Percentiles rank a stretch among this genome's conserved stretches.
phyloP scores from a whole-genome alignment of 2,113 vertebrate genomes.

The Rhinoptilus africanus region DNA sequence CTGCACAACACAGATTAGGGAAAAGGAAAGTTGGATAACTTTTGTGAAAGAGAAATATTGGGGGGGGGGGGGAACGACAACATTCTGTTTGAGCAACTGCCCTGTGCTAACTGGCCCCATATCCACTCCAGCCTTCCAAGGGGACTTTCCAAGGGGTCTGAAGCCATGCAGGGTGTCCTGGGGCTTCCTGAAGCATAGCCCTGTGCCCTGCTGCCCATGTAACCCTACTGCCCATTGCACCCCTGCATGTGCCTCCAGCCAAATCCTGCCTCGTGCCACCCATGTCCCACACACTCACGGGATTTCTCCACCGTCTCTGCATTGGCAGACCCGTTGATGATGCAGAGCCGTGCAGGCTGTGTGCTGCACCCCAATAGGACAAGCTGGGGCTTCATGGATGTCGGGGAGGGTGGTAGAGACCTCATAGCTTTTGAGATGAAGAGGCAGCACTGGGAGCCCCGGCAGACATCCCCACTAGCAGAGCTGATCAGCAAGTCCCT shows the following conservation, averaged over 20 bases:
- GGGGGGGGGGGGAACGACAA: too few relatives aligned
- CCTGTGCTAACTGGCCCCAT: fast-evolving
- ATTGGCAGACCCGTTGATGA: neutral
- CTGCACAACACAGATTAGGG: neutral
- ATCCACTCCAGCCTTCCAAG: neutral
- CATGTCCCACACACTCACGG: neutral
- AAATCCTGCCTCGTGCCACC: neutral
- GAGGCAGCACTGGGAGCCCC: neutral
- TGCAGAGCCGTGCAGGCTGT: neutral
- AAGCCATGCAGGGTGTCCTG: neutral
- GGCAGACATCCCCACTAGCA: neutral
- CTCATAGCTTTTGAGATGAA: neutral
- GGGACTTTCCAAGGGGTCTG: neutral
- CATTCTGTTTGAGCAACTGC: neutral
- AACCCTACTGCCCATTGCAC: neutral
- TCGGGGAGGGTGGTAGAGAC: neutral
- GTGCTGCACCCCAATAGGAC: neutral
- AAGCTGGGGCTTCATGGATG: neutral
- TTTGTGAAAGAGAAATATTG: neutral
- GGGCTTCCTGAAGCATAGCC: neutral
- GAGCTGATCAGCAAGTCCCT: neutral
- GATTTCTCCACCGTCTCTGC: neutral
- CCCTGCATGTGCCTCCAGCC: neutral
- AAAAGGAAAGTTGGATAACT: neutral
- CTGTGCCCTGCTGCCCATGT: neutral